A percentile compares a stretch with the other conserved stretches of the same genome.
Conservation (phyloP, 92 coral and sea anemone genomes). For the Desmophyllum pertusum region DNA sequence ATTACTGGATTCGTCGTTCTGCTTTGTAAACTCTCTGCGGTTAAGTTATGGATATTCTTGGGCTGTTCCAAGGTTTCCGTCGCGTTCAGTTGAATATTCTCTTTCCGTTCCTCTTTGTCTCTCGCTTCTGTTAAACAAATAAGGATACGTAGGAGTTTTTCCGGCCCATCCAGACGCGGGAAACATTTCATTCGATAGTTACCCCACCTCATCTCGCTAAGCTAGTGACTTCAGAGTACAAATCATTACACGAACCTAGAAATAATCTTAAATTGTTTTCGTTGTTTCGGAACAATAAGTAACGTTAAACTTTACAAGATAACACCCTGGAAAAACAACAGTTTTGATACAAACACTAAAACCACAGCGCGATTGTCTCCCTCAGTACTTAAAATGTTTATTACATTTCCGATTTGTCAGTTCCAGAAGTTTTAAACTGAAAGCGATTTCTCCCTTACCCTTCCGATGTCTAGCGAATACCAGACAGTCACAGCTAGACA, state of each 20-base stretch:
- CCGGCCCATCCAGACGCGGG: neutral
- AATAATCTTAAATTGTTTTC: constrained; percentile 26
- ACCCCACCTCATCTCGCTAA: neutral
- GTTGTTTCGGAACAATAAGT: constrained; percentile 22
- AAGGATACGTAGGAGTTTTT: constrained; percentile 3
- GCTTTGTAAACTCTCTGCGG: constrained; percentile 24
- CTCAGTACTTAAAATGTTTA: neutral
- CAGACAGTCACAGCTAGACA: constrained; percentile 5
- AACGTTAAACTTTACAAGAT: constrained; percentile 14
- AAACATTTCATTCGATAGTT: neutral
- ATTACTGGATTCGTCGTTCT: constrained; percentile 33
- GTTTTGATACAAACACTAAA: constrained; percentile 18
- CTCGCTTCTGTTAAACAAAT: constrained; percentile 55
- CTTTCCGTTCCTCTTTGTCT: constrained; percentile 63
- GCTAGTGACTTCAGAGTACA: neutral
- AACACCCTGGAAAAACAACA: constrained; percentile 25
- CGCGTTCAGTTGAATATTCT: constrained; percentile 39
- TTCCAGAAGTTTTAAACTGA: neutral
- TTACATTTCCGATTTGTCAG: constrained; percentile 28
- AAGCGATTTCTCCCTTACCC: constrained; percentile 5
- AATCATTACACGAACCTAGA: neutral
- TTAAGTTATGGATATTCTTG: constrained; percentile 3
- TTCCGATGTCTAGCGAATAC: neutral
- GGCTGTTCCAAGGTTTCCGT: constrained; percentile 16
- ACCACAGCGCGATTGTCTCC: constrained; percentile 9